phyloP scores from a whole-genome alignment of 2,797 vertebrate genomes.

The Galagoides demidoff region DNA sequence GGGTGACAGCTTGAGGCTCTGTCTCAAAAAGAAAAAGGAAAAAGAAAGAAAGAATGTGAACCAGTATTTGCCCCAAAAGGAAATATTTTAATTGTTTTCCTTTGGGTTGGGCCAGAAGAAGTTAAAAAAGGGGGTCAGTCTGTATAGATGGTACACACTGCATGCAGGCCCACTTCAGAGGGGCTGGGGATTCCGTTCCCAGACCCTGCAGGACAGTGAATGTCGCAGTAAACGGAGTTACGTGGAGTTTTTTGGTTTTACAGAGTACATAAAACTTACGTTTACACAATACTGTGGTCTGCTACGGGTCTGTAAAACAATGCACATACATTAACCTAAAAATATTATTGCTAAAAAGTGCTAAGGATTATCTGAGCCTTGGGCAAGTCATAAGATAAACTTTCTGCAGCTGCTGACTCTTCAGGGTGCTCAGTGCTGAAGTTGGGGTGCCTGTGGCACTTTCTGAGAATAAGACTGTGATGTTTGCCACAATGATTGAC shows the following conservation, averaged over 20 bases:
- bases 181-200: neutral
- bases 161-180: neutral
- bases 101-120: neutral
- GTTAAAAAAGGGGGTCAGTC: neutral
- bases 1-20: too few relatives aligned
- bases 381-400: neutral
- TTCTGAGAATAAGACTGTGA: neutral
- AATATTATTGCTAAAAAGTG: neutral
- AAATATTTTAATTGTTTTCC: constrained; percentile 11
- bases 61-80: neutral
- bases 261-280: neutral
- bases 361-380: neutral
- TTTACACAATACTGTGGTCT: neutral
- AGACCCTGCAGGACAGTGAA: neutral
- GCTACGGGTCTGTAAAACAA: neutral
- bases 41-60: neutral
- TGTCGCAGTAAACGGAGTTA: neutral
- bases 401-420: neutral
- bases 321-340: neutral
- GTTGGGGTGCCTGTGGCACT: neutral
- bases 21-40: too few relatives aligned
- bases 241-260: neutral
- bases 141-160: neutral
- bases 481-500: too few relatives aligned
- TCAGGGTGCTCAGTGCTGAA: neutral